Base-by-base conservation (phyloP, 2,888 invertebrate genomes). In the Harpagoxenus sublaevis region DNA sequence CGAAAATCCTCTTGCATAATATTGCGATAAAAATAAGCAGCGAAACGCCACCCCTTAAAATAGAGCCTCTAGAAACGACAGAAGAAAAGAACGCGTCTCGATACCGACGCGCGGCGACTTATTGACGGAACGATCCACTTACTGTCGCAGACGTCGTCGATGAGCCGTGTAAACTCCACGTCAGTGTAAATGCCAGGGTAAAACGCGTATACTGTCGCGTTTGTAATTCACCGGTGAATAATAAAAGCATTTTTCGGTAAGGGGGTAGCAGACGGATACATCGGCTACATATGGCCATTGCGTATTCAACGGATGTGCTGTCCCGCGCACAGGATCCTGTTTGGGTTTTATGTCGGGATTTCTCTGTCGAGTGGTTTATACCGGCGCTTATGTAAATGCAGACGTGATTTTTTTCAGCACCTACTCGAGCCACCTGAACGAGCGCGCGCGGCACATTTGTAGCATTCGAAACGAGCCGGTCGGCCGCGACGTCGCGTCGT, bases 361-460 rank as follows among this genome's bases (percentile, higher is more conserved):
- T 93, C 71, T 81, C 93, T 92, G 94, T 92, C 94, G 94, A 94
- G 94, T 95, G 95, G 93, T 95, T 95, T 95, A 95, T 95, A 94
- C 94, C 94, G 94, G 92, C 94, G 94, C 94, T 95, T 95, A 95
- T 95, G 95, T 94, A 94, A 95, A 94, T 95, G 94, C 92, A 92
- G 94, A 95, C 95, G 94, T 95, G 95, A 94, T 94, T 94, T 94
- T 94, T 94, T 89, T 90, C 94, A 92, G 88, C 93, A 93, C 94
- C 91, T 86, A 84, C 81, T 82, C 74, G 63, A 91, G 78, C 88
- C 92, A 92, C 92, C 92, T 92, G 93, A 91, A 91, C 90, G 88
- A 48, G 68, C 78, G 90, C 90, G 89, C 89, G 91, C 92, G 89
- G 91, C 90, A 91, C 92, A 93, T 93, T 94, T 91, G 91, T 92